Percentiles rank a stretch among this genome's conserved stretches.
Conservation (phyloP, 2,888 invertebrate genomes). For the Rhabditoides inermis region DNA sequence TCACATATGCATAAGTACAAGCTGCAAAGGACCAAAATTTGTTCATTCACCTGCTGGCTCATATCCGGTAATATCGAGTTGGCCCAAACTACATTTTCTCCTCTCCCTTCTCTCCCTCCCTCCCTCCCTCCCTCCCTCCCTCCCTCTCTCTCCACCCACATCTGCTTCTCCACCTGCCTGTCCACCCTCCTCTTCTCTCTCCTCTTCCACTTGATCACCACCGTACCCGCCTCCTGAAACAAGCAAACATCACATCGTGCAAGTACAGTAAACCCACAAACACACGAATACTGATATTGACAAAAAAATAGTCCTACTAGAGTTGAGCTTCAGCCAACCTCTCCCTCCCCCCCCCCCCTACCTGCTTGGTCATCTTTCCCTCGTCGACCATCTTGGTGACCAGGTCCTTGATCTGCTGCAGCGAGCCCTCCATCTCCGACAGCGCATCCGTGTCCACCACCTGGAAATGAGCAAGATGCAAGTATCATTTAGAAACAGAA, state of each 20-base stretch:
- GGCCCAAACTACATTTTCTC: too few species aligned
- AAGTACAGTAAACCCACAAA: too few species aligned
- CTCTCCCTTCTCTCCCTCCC: too few species aligned
- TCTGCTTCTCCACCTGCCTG: constrained; percentile 23
- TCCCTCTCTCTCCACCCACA: constrained; percentile 13
- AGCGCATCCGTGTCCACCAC: background rate
- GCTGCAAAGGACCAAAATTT: background rate
- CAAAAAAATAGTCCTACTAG: too few species aligned
- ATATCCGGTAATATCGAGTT: too few species aligned
- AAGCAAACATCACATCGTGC: too few species aligned
- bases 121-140: too few species aligned
- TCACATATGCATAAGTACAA: background rate
- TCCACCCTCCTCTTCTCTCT: constrained; percentile 26
- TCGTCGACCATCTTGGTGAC: background rate
- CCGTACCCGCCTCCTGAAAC: constrained; percentile 5
- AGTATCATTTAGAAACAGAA: too few species aligned
- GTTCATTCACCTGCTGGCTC: too few species aligned
- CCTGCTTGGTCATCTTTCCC: background rate
- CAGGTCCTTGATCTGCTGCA: background rate
- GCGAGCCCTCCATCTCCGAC: background rate
- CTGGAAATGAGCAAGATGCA: too few species aligned
- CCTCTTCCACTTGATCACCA: constrained; percentile 30
- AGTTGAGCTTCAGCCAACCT: constrained; percentile 33
- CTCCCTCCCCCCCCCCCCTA: constrained; percentile 10
- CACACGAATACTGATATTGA: too few species aligned